Conservation (phyloP, 35 echinoderm and acorn worm genomes). For the Chiridota heheva region DNA sequence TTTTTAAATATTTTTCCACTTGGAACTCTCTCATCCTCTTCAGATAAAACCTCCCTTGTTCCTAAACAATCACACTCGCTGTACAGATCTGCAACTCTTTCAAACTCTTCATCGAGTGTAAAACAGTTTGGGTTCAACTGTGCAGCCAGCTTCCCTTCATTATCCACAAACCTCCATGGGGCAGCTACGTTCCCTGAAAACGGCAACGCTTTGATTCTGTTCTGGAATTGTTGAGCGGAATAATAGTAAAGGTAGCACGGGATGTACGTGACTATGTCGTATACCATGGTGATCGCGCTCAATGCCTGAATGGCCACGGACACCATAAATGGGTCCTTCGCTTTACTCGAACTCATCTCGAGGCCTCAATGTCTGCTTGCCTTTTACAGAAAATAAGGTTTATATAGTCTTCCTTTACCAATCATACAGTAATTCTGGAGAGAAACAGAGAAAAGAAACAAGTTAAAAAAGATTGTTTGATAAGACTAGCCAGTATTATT, state of each 20-base stretch:
- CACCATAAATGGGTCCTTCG: too few species aligned
- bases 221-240: constrained; percentile 23
- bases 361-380: too few species aligned
- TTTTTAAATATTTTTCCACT: constrained; percentile 92
- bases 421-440: too few species aligned
- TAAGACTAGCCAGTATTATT: too few species aligned
- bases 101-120: constrained; percentile 71
- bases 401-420: too few species aligned
- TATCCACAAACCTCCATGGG: constrained; percentile 32
- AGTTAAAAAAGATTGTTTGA: too few species aligned
- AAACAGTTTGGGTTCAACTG: constrained; percentile 17
- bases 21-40: constrained; percentile 75
- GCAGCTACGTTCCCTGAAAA: constrained; percentile 10
- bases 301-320: too few species aligned
- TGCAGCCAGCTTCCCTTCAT: constrained; percentile 17
- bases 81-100: constrained; percentile 37
- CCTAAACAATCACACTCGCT: constrained; percentile 52
- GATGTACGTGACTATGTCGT: constrained; percentile 62
- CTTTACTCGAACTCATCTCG: too few species aligned
- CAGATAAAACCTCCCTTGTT: constrained; percentile 62
- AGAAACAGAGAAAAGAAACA: too few species aligned
- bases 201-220: constrained; percentile 50
- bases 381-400: too few species aligned
- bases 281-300: constrained; percentile 48
- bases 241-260: constrained; percentile 63